Evolutionary conservation across 2,113 vertebrate species (phyloP).

Genomic region (Callospermophilus lateralis): DNA sequence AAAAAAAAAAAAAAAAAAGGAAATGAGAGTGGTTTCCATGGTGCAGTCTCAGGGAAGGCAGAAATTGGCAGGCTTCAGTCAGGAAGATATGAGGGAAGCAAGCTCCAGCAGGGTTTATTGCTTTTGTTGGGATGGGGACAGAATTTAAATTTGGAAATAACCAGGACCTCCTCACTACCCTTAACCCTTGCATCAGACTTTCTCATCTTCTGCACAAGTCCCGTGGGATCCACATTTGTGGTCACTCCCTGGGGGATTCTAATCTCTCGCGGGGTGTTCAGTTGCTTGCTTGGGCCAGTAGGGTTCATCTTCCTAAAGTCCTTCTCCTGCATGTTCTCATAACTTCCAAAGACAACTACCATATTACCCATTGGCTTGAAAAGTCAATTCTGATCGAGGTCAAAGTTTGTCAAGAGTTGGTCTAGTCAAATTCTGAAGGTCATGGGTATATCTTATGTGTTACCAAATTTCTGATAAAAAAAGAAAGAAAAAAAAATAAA

Average conservation of each 20-base stretch:
- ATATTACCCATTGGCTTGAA: background rate
- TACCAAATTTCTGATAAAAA: background rate
- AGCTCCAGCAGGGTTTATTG: background rate
- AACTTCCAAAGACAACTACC: background rate
- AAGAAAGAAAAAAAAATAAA: background rate
- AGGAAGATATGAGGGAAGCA: background rate
- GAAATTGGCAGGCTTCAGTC: background rate
- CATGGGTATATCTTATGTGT: background rate
- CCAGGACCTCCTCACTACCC: too few species aligned
- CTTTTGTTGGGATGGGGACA: background rate
- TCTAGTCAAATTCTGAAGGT: background rate
- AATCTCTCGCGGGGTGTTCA: background rate
- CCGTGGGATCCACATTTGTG: background rate
- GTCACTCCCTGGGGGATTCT: background rate
- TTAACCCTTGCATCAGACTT: background rate
- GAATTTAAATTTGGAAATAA: background rate
- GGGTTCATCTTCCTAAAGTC: background rate
- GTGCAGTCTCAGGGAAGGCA: background rate
- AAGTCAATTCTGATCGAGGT: background rate
- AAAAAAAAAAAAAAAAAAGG: too few species aligned
- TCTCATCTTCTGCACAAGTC: background rate
- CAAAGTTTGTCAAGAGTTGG: too few species aligned
- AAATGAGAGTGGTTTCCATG: background rate
- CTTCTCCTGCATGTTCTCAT: background rate
- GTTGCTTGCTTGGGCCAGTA: background rate